phyloP scores from a whole-genome alignment of 2,113 vertebrate species.

The Loxodonta africana region DNA sequence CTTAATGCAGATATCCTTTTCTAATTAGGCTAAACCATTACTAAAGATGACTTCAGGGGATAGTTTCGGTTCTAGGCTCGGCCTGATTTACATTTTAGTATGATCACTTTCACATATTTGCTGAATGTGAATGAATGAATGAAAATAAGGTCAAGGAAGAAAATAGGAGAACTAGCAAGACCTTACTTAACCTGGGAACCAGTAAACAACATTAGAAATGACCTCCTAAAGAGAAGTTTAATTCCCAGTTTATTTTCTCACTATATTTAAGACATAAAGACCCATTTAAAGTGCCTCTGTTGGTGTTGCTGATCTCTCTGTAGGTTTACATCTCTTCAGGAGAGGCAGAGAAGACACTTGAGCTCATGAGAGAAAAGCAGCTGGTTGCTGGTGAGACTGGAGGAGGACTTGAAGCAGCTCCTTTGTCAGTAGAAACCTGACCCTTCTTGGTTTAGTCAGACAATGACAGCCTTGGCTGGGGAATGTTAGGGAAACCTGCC shows the following conservation, averaged over 20 bases:
- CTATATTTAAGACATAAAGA: fast-evolving
- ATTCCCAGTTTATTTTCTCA: neutral
- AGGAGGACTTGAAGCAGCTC: slow-evolving; percentile 38
- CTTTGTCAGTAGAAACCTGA: slow-evolving; percentile 62
- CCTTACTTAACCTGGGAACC: neutral
- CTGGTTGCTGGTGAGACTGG: slow-evolving; percentile 21
- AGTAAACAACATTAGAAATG: neutral
- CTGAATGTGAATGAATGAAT: neutral
- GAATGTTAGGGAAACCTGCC: slow-evolving; percentile 54
- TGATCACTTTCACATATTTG: neutral
- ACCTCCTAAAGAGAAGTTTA: neutral
- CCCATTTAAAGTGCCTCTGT: fast-evolving
- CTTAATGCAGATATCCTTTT: neutral
- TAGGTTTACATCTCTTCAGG: neutral
- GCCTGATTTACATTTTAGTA: neutral
- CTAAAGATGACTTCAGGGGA: neutral
- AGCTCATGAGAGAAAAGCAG: slow-evolving; percentile 3
- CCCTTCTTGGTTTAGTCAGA: slow-evolving; percentile 12
- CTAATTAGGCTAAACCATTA: neutral
- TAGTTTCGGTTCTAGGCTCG: neutral
- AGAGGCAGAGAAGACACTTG: slow-evolving; percentile 26
- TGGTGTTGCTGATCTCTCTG: neutral
- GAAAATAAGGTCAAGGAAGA: neutral
- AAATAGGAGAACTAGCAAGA: neutral
- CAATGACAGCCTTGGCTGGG: slow-evolving; percentile 29